Conservation (phyloP, 2,888 invertebrate species). For the Marronus borbonicus region DNA sequence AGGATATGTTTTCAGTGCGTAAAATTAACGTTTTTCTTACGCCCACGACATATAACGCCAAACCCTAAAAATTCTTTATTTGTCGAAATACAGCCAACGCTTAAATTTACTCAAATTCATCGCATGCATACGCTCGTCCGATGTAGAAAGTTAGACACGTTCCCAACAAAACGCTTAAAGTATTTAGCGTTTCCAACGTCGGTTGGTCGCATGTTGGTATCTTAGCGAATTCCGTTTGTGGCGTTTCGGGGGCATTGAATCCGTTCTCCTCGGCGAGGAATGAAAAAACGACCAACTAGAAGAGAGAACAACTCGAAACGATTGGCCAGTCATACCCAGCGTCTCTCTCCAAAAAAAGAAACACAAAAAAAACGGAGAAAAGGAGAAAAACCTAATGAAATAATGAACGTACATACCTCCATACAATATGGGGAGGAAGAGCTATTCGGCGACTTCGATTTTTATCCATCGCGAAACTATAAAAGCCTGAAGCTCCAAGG, state of each 20-base stretch:
- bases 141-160: conserved; percentile 13
- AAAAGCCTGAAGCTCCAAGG: neutral
- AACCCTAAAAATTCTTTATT: no score
- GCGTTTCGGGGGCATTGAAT: conserved; percentile 26
- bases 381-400: conserved; percentile 21
- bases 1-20: no score
- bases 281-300: conserved; percentile 17
- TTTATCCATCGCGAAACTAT: conserved; percentile 13
- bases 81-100: no score
- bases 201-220: conserved; percentile 11
- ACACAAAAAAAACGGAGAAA: no score
- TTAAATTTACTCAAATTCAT: neutral
- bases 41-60: no score
- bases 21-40: no score
- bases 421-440: neutral
- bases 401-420: neutral
- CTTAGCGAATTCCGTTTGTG: conserved; percentile 11
- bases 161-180: neutral
- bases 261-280: conserved; percentile 2
- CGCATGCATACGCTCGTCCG: neutral
- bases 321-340: neutral
- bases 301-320: conserved; percentile 10
- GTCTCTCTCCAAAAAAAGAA: neutral
- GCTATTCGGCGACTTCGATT: neutral
- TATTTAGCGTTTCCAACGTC: neutral